These are phyloP conservation scores for Pentalonia nigronervosa DNA, from an alignment of 1,140 invertebrate genomes.

Conservation along the genomic window DNA sequence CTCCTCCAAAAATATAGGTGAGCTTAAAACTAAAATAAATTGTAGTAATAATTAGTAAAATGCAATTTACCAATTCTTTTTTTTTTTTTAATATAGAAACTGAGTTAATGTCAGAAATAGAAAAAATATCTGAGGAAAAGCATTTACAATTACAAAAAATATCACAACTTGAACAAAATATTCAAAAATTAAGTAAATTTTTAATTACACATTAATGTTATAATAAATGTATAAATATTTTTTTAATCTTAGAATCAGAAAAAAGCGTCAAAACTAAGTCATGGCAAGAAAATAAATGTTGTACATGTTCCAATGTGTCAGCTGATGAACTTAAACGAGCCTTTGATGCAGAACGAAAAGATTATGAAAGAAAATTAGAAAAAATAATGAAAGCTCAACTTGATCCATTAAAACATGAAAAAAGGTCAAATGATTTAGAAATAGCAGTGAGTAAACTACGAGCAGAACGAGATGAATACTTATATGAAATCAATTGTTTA, in stretches of 20 bases:
- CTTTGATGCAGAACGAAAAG: constrained; percentile 46
- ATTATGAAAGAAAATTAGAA: constrained; percentile 41
- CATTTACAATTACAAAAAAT: constrained; percentile 39
- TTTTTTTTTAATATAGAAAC: constrained; percentile 9
- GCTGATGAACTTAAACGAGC: neutral
- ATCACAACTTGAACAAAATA: constrained; percentile 43
- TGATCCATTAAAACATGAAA: neutral
- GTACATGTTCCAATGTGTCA: neutral
- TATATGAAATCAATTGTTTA: constrained; percentile 51
- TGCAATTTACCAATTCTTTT: neutral
- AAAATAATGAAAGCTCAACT: constrained; percentile 35
- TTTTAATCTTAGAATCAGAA: constrained; percentile 13
- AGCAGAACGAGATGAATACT: constrained; percentile 53
- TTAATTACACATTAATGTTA: neutral
- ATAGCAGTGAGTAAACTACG: constrained; percentile 48
- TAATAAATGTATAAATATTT: neutral
- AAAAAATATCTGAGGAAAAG: constrained; percentile 47
- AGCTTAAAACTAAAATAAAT: neutral
- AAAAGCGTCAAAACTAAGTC: neutral
- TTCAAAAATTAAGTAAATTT: constrained; percentile 43
- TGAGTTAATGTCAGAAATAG: constrained; percentile 51
- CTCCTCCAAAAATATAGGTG: constrained; percentile 28
- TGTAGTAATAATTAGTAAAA: neutral
- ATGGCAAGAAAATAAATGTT: neutral
- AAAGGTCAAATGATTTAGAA: constrained; percentile 40